These are phyloP conservation scores for Tragelaphus scriptus DNA, from an alignment of 2,113 vertebrate species.

Conservation along the genomic window DNA sequence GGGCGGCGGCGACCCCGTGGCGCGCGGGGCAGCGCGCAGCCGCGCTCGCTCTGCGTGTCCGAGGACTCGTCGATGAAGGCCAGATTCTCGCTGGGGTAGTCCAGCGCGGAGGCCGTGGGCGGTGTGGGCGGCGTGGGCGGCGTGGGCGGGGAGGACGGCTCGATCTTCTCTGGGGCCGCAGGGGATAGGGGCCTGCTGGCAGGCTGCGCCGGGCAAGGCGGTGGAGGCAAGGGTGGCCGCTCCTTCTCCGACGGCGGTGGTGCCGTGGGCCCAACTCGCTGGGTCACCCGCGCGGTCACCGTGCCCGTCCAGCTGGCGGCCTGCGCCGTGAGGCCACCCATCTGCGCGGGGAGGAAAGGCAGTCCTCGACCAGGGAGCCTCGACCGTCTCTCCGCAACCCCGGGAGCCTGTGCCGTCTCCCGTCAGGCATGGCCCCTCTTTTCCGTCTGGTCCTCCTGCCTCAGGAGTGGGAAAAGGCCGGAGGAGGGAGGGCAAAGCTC, in stretches of 20 bases:
- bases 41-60: conserved; percentile 86
- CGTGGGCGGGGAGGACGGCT: conserved; percentile 44
- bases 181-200: background rate
- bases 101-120: conserved; percentile 80
- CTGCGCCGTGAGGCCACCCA: conserved; percentile 91
- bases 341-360: conserved; percentile 76
- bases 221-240: background rate
- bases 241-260: conserved; percentile 49
- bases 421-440: fast-evolving
- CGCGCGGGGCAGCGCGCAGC: conserved; percentile 66
- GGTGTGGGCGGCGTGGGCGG: conserved; percentile 50
- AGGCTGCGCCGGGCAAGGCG: background rate
- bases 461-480: background rate
- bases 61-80: conserved; percentile 93
- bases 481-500: background rate
- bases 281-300: conserved; percentile 88
- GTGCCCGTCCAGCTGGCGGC: conserved; percentile 92
- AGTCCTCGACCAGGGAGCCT: background rate
- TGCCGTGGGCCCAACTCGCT: conserved; percentile 75
- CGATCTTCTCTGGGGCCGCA: background rate
- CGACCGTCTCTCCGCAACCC: fast-evolving
- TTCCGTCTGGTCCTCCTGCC: background rate
- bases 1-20: conserved; percentile 54
- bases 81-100: conserved; percentile 89
- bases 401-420: background rate